Evolutionary conservation across 2,888 invertebrate species (phyloP).

Genomic region (Heliconius ethilla): DNA sequence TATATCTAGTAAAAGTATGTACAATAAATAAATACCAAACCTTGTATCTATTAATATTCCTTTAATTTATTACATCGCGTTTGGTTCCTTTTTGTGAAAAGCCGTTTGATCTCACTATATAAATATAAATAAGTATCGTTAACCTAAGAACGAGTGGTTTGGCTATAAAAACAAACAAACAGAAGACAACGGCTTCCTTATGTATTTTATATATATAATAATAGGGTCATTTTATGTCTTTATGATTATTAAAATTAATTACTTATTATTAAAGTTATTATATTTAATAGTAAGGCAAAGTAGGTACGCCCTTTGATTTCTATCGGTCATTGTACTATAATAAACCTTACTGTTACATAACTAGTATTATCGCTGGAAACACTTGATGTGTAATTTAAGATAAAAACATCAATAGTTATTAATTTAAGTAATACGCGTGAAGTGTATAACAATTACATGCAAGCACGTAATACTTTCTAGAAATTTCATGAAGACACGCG

Average conservation of each 20-base stretch:
- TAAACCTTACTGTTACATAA: slow-evolving; percentile 53
- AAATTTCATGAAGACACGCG: not conserved
- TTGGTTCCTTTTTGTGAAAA: not conserved
- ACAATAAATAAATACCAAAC: not conserved
- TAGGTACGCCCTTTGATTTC: slow-evolving; percentile 46
- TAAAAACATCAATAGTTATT: slow-evolving; percentile 59
- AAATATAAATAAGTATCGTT: not conserved
- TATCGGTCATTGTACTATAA: slow-evolving; percentile 65
- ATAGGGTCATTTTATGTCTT: not conserved
- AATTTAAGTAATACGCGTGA: slow-evolving; percentile 53
- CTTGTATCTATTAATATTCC: not conserved
- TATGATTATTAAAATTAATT: not conserved
- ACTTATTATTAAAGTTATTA: slow-evolving; percentile 27
- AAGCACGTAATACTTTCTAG: slow-evolving; percentile 22
- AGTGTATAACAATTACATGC: slow-evolving; percentile 50
- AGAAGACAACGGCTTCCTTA: not conserved
- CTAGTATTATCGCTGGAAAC: slow-evolving; percentile 49
- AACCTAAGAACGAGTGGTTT: not conserved
- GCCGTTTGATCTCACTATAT: not conserved
- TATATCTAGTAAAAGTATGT: not conserved
- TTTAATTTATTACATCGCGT: not conserved
- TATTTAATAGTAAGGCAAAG: slow-evolving; percentile 38
- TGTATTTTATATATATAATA: not conserved
- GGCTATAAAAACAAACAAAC: not conserved
- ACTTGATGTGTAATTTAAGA: slow-evolving; percentile 51